Percentiles rank a stretch among this genome's conserved stretches.
Evolutionary conservation across 2,113 vertebrate genomes (phyloP).

Genomic region (Malurus cyaneus): DNA sequence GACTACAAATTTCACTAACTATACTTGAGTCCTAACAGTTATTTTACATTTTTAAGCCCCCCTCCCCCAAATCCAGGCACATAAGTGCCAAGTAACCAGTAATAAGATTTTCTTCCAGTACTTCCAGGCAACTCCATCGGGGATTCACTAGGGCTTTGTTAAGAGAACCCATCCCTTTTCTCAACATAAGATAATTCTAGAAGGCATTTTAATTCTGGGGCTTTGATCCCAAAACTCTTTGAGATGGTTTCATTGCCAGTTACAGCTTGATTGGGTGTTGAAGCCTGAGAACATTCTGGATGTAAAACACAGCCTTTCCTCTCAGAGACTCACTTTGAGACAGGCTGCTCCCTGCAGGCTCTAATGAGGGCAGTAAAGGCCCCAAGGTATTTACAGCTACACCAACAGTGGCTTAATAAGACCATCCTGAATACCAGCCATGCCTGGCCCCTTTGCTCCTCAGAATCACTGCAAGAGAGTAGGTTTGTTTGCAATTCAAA

Average conservation of each 20-base stretch:
- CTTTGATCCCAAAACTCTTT: neutral
- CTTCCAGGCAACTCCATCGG: neutral
- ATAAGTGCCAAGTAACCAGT: neutral
- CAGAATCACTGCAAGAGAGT: neutral
- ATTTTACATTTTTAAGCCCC: neutral
- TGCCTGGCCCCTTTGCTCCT: neutral
- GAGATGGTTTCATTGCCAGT: neutral
- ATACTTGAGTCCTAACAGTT: neutral
- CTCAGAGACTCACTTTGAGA: neutral
- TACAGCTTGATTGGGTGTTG: neutral
- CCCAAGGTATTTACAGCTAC: neutral
- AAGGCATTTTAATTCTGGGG: neutral
- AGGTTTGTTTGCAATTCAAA: neutral
- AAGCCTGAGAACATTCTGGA: neutral
- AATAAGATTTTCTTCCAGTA: neutral
- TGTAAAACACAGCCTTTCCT: neutral
- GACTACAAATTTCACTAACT: neutral
- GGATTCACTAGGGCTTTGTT: neutral
- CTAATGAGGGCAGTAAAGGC: neutral
- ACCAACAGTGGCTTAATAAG: neutral
- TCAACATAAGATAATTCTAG: neutral
- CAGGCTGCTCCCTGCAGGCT: neutral
- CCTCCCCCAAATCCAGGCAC: neutral
- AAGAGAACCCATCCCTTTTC: neutral
- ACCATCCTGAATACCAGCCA: neutral